Evolutionary conservation across 2,888 invertebrate genomes (phyloP), one percentile per base, ranked within the genome.

Genomic region (Mythimna ferrago): DNA sequence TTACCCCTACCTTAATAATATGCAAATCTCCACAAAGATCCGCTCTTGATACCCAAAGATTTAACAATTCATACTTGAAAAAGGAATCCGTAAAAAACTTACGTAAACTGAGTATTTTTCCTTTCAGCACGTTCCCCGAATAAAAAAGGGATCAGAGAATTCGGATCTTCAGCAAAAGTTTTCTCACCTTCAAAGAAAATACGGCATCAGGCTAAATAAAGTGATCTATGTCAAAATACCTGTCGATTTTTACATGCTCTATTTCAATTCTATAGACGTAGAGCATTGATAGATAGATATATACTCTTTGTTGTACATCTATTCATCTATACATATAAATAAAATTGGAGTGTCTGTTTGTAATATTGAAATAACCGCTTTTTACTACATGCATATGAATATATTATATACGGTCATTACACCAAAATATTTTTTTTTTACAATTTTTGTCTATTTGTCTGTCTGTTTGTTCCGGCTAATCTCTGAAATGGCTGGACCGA

Each of bases 51-150:
- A 76, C 63, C 58, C 62, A 44, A 74, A 69, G 32, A 76, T 78
- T 78, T 80, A 78, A 80, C 76, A 78, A 80, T 80, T 61, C 64
- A 62, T 80, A 67, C 76, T 66, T 65, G 56, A 66, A 60, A 61
- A 66, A 76, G 14, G 66, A 32, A 41, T n/a, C 26, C 26, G 35
- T 14, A 62, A 58, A 58, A 80, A 76, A 76, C 70, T 78, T 76
- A 63, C 26, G 48, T 66, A 66, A 76, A 56, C 66, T 48, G 58
- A 48, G 53, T n/a, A 64, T 78, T 78, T 32, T 73, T 53, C 51
- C 58, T 66, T 66, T 70, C 76, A 60, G 9, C 78, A 70, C 73
- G 68, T 69, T 66, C 19, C 4, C 0, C 14, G 56, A 73, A 66
- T 67, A 73, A 73, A 73, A 75, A 73, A 78, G 54, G 66, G 69